phyloP scores from a whole-genome alignment of 2,113 vertebrate genomes.

The Struthio camelus region DNA sequence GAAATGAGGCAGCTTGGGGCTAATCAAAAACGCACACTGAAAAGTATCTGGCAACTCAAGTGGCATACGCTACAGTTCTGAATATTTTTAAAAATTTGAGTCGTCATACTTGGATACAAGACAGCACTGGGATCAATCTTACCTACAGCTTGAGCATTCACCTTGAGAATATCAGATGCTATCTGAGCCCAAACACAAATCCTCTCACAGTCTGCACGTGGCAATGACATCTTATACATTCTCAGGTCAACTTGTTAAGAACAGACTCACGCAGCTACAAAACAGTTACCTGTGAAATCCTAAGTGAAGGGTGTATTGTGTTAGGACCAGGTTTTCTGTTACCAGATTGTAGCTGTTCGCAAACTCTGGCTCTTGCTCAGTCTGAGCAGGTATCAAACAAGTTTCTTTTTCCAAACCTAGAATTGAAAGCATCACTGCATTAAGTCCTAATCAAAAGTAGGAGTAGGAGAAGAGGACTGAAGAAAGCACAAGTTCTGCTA shows the following conservation, averaged over 20 bases:
- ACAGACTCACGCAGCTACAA: background rate
- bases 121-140: background rate
- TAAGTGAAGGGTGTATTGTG: conserved; percentile 90
- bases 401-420: conserved; percentile 97
- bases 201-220: no score
- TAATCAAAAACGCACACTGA: background rate
- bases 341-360: conserved; percentile 92
- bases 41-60: background rate
- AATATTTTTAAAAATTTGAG: background rate
- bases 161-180: background rate
- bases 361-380: conserved; percentile 83
- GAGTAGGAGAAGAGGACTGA: background rate
- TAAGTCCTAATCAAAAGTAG: background rate
- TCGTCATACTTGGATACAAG: fast-evolving
- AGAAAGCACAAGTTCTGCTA: background rate
- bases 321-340: conserved; percentile 95
- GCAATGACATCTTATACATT: fast-evolving
- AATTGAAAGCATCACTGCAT: background rate
- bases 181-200: background rate
- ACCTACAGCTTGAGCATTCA: background rate
- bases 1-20: background rate
- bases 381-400: conserved; percentile 87
- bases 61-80: fast-evolving
- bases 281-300: conserved; percentile 90
- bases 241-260: no score